A percentile compares a stretch with the other conserved stretches of the same genome.
phyloP scores from a whole-genome alignment of 2,797 vertebrate species.

The Mycteria americana region DNA sequence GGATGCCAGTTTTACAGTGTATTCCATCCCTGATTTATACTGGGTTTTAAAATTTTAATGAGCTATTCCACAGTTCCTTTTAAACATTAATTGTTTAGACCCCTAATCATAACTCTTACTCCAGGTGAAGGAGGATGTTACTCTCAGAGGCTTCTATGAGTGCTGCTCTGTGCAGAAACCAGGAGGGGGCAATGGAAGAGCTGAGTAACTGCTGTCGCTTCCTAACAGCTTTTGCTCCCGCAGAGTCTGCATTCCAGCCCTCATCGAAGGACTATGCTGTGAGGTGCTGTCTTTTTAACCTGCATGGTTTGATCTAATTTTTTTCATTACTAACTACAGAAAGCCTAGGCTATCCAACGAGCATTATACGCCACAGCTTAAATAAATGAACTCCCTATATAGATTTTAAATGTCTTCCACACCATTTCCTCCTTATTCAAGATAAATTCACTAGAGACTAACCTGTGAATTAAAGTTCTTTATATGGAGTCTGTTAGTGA shows the following conservation, averaged over 20 bases:
- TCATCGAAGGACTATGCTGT: background rate
- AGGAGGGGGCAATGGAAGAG: constrained; percentile 31
- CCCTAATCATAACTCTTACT: background rate
- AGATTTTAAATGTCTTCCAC: background rate
- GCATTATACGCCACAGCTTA: background rate
- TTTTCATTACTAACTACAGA: background rate
- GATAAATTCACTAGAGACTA: background rate
- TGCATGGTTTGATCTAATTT: background rate
- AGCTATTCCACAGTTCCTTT: background rate
- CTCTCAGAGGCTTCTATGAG: background rate
- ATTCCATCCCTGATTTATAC: background rate
- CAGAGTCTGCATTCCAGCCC: background rate
- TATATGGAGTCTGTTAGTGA: background rate
- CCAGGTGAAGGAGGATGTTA: background rate
- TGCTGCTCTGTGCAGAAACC: background rate
- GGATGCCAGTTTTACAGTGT: background rate
- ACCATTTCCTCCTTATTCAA: background rate
- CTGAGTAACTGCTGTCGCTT: background rate
- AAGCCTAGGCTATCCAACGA: background rate
- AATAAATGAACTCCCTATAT: background rate
- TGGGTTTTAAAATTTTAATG: background rate
- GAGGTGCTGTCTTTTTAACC: background rate
- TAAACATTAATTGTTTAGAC: background rate
- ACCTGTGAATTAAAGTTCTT: background rate
- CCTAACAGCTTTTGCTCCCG: background rate